Percentiles rank a stretch among this genome's conserved stretches.
Evolutionary conservation across 2,888 invertebrate species (phyloP).

Genomic region (Drosophila anomelani): DNA sequence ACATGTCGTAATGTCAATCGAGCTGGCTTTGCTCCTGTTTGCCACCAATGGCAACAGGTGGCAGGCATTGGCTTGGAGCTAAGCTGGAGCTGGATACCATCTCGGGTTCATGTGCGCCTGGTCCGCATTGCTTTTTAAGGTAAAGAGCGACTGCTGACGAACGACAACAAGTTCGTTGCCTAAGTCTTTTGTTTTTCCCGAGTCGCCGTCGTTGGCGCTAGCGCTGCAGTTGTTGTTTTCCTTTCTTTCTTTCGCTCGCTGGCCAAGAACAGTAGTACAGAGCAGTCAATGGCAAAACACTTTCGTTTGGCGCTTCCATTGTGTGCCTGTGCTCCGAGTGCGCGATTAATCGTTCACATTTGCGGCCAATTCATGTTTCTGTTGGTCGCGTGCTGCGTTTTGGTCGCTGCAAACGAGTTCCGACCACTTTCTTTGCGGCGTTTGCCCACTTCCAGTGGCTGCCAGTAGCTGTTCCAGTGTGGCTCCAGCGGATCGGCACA

Average conservation of each 20-base stretch:
- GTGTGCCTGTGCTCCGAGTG: conserved; percentile 14
- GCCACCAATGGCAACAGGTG: conserved; percentile 44
- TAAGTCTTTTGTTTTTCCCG: conserved; percentile 70
- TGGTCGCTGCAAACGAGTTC: conserved; percentile 58
- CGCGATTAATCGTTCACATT: conserved; percentile 40
- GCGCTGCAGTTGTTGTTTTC: conserved; percentile 2
- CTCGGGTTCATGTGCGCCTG: conserved; percentile 69
- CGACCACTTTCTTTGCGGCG: conserved; percentile 75
- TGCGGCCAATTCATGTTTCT: conserved; percentile 40
- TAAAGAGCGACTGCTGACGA: conserved; percentile 59
- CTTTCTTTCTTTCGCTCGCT: conserved; percentile 27
- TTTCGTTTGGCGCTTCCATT: conserved; percentile 61
- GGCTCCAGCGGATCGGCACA: conserved; percentile 21
- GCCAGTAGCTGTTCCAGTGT: conserved; percentile 53
- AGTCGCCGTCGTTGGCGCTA: conserved; percentile 1
- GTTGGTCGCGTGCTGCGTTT: conserved; percentile 68
- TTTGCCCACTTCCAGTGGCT: conserved; percentile 57
- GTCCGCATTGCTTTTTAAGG: conserved; percentile 74
- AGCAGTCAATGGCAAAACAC: conserved; percentile 56
- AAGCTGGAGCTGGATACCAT: conserved; percentile 6
- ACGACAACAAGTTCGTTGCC: conserved; percentile 67
- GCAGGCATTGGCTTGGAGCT: conserved; percentile 18
- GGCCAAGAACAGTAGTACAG: conserved; percentile 53
- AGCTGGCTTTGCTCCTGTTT: conserved; percentile 46
- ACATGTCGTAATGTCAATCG: conserved; percentile 45